Base-by-base conservation (phyloP, 2,797 vertebrate genomes). In the Fundulus diaphanus region DNA sequence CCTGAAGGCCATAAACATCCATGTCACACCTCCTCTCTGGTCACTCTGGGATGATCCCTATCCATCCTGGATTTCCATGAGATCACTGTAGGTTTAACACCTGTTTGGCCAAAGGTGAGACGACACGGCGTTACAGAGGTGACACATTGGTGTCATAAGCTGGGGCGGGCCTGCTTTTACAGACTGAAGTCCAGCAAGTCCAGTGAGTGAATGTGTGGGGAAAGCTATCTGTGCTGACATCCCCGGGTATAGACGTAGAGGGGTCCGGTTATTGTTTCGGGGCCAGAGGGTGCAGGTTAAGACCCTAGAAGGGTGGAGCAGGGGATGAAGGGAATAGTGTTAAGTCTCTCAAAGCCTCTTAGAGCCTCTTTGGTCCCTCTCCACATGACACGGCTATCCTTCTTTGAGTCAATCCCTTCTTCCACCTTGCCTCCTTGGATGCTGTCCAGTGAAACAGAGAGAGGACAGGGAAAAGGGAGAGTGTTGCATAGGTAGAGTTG, bases 281-380 rank as follows among this genome's bases (percentile, higher is more conserved):
- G 83, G 69, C 29, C 20, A 61, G 48, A 35, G 76, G 22, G 31
- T 75, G 65, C 72, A 51, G 82, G 85, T 76, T 76, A 68, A 74
- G 73, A 74, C 76, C 51, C 16, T 40, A 68, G 49, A 42, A 33
- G 75, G 70, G 59, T 48, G 44, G 68, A 74, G 78, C 33, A 54
- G 74, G 68, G 75, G 85, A 82, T 82, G 87, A 82, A 85, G 89
- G 74, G 72, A 90, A 84, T 87, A 84, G 82, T 69, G 73, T 88
- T 93, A 94, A 94, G 89, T 93, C 92, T 86, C 83, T 74, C 82
- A 93, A 94, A 95, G 94, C 93, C 88, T 88, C 86, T 91, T 92
- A 91, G 89, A 94, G 95, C 92, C 88, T 92, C 93, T 94, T 92
- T 93, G 84, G 89, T 93, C 83, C 88, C 89, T 86, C 86, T 93